These are phyloP conservation scores for sheep (Ovis aries) DNA, from an alignment of 2,113 vertebrate species.

Conservation along the genomic window DNA sequence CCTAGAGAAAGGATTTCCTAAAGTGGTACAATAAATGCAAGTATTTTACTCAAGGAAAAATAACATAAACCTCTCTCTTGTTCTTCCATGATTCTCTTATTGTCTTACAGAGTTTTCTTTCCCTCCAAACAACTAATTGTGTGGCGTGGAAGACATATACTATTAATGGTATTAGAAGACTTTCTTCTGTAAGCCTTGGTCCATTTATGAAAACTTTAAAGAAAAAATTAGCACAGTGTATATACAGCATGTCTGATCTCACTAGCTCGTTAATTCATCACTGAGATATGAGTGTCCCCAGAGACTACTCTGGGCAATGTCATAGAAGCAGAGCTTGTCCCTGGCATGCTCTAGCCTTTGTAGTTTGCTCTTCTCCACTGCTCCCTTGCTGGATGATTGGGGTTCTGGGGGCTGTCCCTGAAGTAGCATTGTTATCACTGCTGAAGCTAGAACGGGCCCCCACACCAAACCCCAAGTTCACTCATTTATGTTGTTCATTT, in stretches of 20 bases:
- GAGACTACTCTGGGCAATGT: neutral
- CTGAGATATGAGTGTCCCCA: neutral
- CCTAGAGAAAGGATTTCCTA: neutral
- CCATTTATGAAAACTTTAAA: conserved; percentile 4
- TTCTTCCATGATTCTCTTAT: neutral
- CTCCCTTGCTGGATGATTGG: neutral
- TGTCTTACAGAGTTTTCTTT: neutral
- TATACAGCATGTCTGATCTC: conserved; percentile 6
- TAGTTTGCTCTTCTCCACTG: neutral
- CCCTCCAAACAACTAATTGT: neutral
- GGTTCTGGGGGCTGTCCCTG: neutral
- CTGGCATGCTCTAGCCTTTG: neutral
- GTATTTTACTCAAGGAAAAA: neutral
- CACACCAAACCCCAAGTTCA: neutral
- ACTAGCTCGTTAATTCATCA: conserved; percentile 48
- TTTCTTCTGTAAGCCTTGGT: neutral
- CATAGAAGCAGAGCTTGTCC: neutral
- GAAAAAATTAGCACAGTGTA: conserved; percentile 30
- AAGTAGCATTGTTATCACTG: neutral
- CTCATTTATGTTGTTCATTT: neutral
- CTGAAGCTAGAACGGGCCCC: neutral
- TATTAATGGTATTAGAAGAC: neutral
- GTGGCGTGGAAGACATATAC: neutral
- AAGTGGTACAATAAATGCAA: neutral
- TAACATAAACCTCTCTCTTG: neutral